phyloP scores from a whole-genome alignment of 2,888 invertebrate genomes.

The Mesoligia furuncula region DNA sequence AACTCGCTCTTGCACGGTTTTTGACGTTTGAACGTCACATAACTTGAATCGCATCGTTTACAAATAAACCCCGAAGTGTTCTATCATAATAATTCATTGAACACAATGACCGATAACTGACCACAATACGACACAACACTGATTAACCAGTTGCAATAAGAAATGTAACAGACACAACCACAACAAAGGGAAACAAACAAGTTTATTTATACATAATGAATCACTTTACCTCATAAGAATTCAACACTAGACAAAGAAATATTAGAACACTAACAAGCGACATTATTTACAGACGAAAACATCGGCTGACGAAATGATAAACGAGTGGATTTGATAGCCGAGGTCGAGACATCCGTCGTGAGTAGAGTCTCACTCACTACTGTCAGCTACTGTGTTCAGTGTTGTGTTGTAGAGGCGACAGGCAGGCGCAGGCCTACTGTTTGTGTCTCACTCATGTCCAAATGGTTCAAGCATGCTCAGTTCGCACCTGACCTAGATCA shows the following conservation, averaged over 20 bases:
- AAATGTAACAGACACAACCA: conserved; percentile 2
- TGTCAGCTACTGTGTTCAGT: too few species aligned
- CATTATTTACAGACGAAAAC: conserved; percentile 43
- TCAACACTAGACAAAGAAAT: conserved; percentile 52
- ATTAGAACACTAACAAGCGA: conserved; percentile 33
- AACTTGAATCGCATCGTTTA: too few species aligned
- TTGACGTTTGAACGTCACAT: too few species aligned
- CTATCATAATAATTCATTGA: conserved; percentile 16
- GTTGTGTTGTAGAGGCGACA: too few species aligned
- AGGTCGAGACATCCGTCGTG: conserved; percentile 14
- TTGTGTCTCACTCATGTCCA: neutral
- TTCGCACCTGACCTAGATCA: conserved; percentile 37
- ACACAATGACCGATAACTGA: conserved; percentile 35
- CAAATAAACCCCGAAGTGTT: neutral
- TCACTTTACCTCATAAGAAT: conserved; percentile 54
- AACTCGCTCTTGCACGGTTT: too few species aligned
- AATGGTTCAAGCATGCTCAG: conserved; percentile 7
- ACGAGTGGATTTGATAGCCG: neutral
- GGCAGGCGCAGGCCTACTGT: neutral
- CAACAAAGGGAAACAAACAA: conserved; percentile 39
- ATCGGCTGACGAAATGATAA: conserved; percentile 6
- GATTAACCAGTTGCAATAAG: conserved; percentile 1
- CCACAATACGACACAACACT: neutral
- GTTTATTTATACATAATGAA: conserved; percentile 4
- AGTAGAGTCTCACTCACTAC: conserved; percentile 26